These are phyloP conservation scores for Hemiprocne comata DNA, from an alignment of 2,113 vertebrate genomes.

Conservation along the genomic window DNA sequence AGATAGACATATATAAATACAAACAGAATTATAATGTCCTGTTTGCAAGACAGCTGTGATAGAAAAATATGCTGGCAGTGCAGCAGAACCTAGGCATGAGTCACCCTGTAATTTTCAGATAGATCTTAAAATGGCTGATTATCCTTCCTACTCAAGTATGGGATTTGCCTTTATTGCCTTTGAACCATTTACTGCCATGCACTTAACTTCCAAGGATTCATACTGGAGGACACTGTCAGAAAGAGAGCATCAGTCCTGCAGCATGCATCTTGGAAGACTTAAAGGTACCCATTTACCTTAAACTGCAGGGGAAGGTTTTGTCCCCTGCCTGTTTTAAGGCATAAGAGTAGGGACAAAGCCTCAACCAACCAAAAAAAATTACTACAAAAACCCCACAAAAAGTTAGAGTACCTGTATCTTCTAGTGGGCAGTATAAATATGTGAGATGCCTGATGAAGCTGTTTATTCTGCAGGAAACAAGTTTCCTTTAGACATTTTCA, in stretches of 20 bases:
- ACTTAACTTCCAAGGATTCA: neutral
- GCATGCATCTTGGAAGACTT: neutral
- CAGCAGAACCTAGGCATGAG: neutral
- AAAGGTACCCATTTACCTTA: neutral
- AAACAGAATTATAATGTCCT: neutral
- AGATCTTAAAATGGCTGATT: conserved; percentile 46
- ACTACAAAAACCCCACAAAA: neutral
- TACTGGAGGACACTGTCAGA: neutral
- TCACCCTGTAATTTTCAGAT: neutral
- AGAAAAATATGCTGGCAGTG: neutral
- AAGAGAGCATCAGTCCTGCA: neutral
- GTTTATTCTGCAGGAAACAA: neutral
- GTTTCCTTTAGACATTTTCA: neutral
- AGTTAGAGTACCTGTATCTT: neutral
- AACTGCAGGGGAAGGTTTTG: neutral
- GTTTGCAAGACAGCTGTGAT: neutral
- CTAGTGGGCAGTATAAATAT: neutral
- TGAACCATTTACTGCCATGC: neutral
- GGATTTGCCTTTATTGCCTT: neutral
- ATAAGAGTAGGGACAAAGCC: neutral
- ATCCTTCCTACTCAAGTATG: neutral
- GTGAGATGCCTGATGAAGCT: neutral
- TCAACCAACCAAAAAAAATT: neutral
- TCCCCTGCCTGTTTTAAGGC: neutral
- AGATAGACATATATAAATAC: neutral